Conservation (phyloP, 2,888 invertebrate species). For the Caenorhabditis wallacei region DNA sequence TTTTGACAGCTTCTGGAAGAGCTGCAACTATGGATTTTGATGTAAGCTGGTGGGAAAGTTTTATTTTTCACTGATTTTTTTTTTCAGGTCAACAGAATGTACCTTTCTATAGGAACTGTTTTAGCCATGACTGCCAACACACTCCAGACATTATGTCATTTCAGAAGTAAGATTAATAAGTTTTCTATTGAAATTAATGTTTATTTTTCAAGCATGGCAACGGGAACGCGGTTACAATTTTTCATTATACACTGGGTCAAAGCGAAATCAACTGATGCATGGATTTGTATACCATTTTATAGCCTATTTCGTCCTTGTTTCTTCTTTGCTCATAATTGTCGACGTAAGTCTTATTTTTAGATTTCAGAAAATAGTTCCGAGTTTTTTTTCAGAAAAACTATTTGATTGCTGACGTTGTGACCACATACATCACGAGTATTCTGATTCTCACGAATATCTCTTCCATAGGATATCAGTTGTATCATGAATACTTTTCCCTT, state of each 20-base stretch:
- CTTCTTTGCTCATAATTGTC: constrained; percentile 55
- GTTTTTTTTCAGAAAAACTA: constrained; percentile 51
- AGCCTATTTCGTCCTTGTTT: constrained; percentile 63
- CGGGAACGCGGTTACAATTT: constrained; percentile 27
- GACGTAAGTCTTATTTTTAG: constrained; percentile 42
- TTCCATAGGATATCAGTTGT: constrained; percentile 60
- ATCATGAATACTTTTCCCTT: constrained; percentile 67
- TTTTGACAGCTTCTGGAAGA: constrained; percentile 63
- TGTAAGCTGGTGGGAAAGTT: constrained; percentile 21
- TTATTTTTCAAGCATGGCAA: constrained; percentile 65
- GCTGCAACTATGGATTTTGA: constrained; percentile 64
- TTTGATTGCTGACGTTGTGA: constrained; percentile 54
- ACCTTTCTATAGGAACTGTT: constrained; percentile 60
- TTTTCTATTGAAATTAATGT: background rate
- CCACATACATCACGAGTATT: constrained; percentile 57
- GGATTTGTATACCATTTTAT: constrained; percentile 67
- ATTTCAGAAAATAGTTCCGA: background rate
- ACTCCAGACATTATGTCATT: constrained; percentile 64
- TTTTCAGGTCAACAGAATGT: constrained; percentile 61
- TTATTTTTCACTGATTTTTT: background rate
- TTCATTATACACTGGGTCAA: constrained; percentile 28
- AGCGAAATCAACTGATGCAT: constrained; percentile 64
- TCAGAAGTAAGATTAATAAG: constrained; percentile 37
- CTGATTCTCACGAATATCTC: constrained; percentile 63
- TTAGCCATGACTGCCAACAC: constrained; percentile 64